These are phyloP conservation scores for Meloidogyne exigua DNA, from an alignment of 1,140 invertebrate genomes.

Conservation along the genomic window DNA sequence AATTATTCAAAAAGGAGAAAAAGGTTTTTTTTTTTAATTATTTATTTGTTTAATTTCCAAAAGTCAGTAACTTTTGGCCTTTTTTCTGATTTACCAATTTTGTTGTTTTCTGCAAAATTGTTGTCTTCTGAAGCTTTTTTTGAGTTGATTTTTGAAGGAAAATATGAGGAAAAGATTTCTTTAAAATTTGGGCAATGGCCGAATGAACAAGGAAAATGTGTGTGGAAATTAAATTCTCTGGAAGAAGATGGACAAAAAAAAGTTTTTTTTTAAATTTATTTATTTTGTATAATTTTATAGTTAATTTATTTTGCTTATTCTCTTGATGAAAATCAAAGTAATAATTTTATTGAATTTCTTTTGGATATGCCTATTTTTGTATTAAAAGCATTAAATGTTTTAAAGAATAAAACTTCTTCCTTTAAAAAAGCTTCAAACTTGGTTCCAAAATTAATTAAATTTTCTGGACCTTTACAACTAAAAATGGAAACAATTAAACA, in stretches of 20 bases:
- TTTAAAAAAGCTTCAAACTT: neutral
- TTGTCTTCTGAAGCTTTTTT: neutral
- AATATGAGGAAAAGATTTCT: neutral
- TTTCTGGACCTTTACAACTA: conserved; percentile 8
- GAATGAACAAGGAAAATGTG: neutral
- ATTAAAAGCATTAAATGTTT: neutral
- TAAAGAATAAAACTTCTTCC: neutral
- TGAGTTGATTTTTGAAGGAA: conserved; percentile 7
- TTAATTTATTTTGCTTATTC: conserved; percentile 2
- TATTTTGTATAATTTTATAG: neutral
- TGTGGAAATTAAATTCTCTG: neutral
- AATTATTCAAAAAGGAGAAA: neutral
- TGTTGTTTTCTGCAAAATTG: conserved; percentile 9
- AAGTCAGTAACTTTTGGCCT: neutral
- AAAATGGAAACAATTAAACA: neutral
- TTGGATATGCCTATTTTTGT: conserved; percentile 1
- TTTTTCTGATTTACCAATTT: conserved; percentile 17
- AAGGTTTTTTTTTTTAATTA: conserved; percentile 3
- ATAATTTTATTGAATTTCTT: neutral
- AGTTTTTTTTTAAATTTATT: neutral
- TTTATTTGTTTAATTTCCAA: neutral
- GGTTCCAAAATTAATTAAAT: neutral
- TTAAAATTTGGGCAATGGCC: neutral
- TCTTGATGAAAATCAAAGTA: neutral
- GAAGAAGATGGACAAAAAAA: neutral